Conservation (phyloP, 2,888 invertebrate genomes). For the Brachypalpus laphriformis region DNA sequence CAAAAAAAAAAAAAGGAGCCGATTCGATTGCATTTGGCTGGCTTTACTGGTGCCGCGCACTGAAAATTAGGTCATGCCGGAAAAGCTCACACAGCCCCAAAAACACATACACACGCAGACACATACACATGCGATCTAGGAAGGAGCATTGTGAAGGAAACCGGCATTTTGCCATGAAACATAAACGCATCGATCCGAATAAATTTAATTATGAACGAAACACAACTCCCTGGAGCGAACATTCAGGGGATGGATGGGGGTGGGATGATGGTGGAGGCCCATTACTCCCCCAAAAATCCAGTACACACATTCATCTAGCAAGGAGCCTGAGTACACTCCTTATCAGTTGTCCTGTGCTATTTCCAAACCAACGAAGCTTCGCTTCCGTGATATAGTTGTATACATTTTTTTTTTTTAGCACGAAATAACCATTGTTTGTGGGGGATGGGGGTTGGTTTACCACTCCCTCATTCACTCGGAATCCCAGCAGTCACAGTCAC, state of each 20-base stretch:
- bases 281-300: background rate
- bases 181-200: constrained; percentile 59
- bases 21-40: constrained; percentile 56
- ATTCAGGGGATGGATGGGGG: background rate
- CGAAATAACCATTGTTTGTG: constrained; percentile 27
- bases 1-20: constrained; percentile 1
- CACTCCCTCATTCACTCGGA: background rate
- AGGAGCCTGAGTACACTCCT: constrained; percentile 7
- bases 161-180: constrained; percentile 55
- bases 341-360: constrained; percentile 40
- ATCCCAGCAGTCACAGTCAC: background rate
- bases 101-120: background rate
- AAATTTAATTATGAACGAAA: constrained; percentile 59
- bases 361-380: constrained; percentile 11
- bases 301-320: background rate
- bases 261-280: background rate
- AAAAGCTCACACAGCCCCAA: constrained; percentile 64
- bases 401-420: background rate
- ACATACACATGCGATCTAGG: background rate
- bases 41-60: constrained; percentile 37
- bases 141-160: constrained; percentile 6
- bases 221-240: background rate
- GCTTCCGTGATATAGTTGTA: background rate
- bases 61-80: constrained; percentile 68
- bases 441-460: background rate